Evolutionary conservation across 2,113 vertebrate species (phyloP).

Genomic region (Stegastes partitus): DNA sequence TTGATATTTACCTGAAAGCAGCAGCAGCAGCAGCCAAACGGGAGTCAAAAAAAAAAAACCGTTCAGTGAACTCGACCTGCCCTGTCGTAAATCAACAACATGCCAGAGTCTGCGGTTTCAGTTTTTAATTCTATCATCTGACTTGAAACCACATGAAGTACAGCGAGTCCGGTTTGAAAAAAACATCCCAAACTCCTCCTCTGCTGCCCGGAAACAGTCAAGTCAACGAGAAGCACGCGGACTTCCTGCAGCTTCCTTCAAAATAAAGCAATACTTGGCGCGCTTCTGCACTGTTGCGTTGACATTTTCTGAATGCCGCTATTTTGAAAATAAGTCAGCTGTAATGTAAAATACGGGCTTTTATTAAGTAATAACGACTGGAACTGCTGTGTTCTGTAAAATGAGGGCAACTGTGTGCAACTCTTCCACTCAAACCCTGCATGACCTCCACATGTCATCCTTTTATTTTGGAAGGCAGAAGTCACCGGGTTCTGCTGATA

Average conservation of each 20-base stretch:
- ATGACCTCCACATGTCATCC: background rate
- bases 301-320: no score
- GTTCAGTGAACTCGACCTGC: background rate
- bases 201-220: background rate
- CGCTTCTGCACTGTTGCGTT: no score
- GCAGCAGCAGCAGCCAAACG: no score
- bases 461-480: constrained; percentile 25
- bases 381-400: no score
- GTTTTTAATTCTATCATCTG: constrained; percentile 13
- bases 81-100: background rate
- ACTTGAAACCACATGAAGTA: background rate
- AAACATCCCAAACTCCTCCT: constrained; percentile 45
- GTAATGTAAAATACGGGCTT: no score
- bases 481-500: background rate
- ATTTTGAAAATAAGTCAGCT: no score
- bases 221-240: background rate
- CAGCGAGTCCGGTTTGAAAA: constrained; percentile 38
- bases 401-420: no score
- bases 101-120: constrained; percentile 18
- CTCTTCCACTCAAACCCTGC: no score
- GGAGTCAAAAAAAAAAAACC: background rate
- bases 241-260: constrained; percentile 14
- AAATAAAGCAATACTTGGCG: no score
- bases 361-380: no score
- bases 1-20: constrained; percentile 49